Conservation (phyloP, 1,140 invertebrate genomes). For the Zaprionus gabonicus region DNA sequence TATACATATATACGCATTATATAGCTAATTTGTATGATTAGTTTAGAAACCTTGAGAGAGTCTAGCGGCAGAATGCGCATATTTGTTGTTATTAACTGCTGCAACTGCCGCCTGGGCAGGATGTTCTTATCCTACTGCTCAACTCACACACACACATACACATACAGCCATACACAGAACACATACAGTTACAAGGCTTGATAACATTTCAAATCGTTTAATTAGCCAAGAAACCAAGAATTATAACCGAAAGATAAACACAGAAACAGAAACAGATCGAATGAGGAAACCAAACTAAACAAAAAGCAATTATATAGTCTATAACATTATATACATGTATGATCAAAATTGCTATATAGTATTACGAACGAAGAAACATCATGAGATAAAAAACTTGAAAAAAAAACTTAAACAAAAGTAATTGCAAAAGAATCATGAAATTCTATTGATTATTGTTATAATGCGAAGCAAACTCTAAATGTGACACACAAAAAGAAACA, state of each 20-base stretch:
- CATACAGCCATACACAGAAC: conserved; percentile 5
- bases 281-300: conserved; percentile 25
- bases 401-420: conserved; percentile 51
- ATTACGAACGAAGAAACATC: conserved; percentile 19
- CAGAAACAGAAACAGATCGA: conserved; percentile 9
- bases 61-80: conserved; percentile 45
- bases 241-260: conserved; percentile 22
- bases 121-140: conserved; percentile 36
- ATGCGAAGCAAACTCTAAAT: conserved; percentile 74
- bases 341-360: conserved; percentile 58
- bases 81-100: conserved; percentile 39
- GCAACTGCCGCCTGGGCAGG: conserved; percentile 26
- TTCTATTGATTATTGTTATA: conserved; percentile 83
- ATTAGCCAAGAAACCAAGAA: conserved; percentile 32
- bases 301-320: conserved; percentile 46
- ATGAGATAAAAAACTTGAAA: conserved; percentile 17
- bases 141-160: conserved; percentile 25
- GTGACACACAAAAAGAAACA: conserved; percentile 31
- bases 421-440: conserved; percentile 77
- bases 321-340: conserved; percentile 37
- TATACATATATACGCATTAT: conserved; percentile 53
- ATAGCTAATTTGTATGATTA: conserved; percentile 56
- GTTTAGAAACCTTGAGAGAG: conserved; percentile 51
- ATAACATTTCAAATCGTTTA: conserved; percentile 27
- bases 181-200: conserved; percentile 9